These are phyloP conservation scores for Pipistrellus pipistrellus DNA, from an alignment of 2,797 vertebrate genomes.

Conservation along the genomic window DNA sequence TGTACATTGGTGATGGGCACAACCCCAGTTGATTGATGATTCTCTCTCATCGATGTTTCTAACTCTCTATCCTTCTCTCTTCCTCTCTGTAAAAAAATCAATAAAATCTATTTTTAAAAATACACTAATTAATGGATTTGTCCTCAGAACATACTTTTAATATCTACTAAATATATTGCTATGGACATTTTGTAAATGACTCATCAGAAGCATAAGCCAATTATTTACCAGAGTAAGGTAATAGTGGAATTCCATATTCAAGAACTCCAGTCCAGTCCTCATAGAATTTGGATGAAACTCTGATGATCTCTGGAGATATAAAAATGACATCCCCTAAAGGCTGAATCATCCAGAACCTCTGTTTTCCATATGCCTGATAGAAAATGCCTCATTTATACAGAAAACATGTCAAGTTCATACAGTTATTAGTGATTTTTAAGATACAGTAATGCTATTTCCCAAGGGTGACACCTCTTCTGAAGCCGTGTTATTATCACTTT, in stretches of 20 bases:
- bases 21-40: too few species aligned
- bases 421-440: constrained; percentile 72
- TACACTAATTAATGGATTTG: neutral
- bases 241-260: neutral
- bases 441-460: constrained; percentile 19
- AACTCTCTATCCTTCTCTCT: too few species aligned
- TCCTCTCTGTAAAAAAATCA: too few species aligned
- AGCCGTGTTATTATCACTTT: constrained; percentile 73
- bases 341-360: neutral
- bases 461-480: constrained; percentile 60
- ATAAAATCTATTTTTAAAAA: neutral
- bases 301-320: neutral
- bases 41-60: too few species aligned
- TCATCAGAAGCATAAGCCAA: neutral
- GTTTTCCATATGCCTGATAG: constrained; percentile 37
- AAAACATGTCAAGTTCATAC: constrained; percentile 19
- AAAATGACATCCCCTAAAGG: neutral
- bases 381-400: constrained; percentile 58
- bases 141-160: neutral
- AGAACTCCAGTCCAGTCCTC: neutral
- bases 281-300: neutral
- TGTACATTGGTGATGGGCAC: too few species aligned
- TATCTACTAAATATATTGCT: neutral
- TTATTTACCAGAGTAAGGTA: neutral
- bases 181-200: neutral